Evolutionary conservation across 2,797 vertebrate species (phyloP), one percentile per base, ranked within the genome.

Genomic region (Chelon auratus): DNA sequence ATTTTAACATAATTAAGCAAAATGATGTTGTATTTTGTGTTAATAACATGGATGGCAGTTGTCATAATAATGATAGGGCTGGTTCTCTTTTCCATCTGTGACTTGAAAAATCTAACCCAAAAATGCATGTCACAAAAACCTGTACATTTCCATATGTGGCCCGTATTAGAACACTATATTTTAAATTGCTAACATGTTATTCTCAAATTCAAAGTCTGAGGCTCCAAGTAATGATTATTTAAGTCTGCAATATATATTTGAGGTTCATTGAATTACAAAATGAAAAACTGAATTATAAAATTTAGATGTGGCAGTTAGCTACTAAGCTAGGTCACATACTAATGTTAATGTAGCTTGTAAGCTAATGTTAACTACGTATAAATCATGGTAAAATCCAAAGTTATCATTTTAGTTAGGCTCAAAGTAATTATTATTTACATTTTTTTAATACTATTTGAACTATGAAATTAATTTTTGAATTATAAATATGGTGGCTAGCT

Each of bases 51-150:
- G 42, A 30, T 65, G 18, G 11, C 20, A 62, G 9, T 53, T 53
- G n/a, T 58, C 62, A 54, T 45, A 61, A 72, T 69, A 55, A 20
- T n/a, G 62, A 54, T 48, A 37, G n/a, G 12, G 8, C 30, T 18
- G n/a, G 45, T 47, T 17, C 8, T 18, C 2, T 9, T 47, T 47
- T 43, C 42, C 13, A 26, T 53, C 5, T 30, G 13, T 33, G 52
- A 22, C 22, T 51, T 51, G 20, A 51, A 26, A 14, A 13, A 51
- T 12, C 11, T 5, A 51, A 43, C 42, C 5, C 3, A 43, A 17
- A 43, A 43, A 43, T 47, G 17, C 39, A 40, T 8, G 4, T 45
- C 43, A 45, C 17, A n/a, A 17, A 6, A 45, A 45, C 17, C 42
- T 45, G 15, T 50, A 22, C 20, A 12, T 51, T 51, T 13, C 11